Evolutionary conservation across 2,797 vertebrate genomes (phyloP), one percentile per base, ranked within the genome.

Genomic region (Tenualosa thibaudeaui): DNA sequence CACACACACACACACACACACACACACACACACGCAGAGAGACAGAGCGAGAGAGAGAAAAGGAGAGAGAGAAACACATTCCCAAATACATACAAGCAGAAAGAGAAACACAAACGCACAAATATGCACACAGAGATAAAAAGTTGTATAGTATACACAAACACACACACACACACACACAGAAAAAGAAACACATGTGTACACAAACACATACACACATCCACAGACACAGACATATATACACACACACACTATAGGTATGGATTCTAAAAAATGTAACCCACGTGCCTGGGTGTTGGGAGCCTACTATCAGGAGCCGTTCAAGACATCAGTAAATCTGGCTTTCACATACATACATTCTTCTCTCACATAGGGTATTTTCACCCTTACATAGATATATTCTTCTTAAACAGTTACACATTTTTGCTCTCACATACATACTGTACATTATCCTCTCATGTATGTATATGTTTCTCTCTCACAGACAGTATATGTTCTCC

Each of bases 91-190:
- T 22, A 62, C 31, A 68, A 24, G 12, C 24, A 31, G n/a, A 65
- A 1, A 53, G 5, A 65, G 0, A 65, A 6, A 65, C 3, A 65
- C 3, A 65, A 24, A 24, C 0, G 26, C 26, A 10, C n/a, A 10
- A 3, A 71, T 1, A 71, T 13, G 12, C 26, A 37, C 9, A 24
- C 65, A 37, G 8, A 31, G 49, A 82, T 51, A 26, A 24, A 62
- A 7, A 24, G 43, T 24, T 86, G 83, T 83, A 37, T 86, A 89
- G 49, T 9, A 50, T 5, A 2, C 5, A 5, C 12, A n/a, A n/a
- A 8, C 50, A 51, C 50, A 65, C n/a, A 24, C 22, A 65, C n/a
- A 22, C n/a, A 26, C 60, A 8, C 22, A 65, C 6, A 24, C 24
- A 12, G 7, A 51, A 51, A 51, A 51, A 51, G 53, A 31, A 40